Evolutionary conservation across 2,113 vertebrate species (phyloP), one percentile per base, ranked within the genome.

Genomic region (Eulemur macaco): DNA sequence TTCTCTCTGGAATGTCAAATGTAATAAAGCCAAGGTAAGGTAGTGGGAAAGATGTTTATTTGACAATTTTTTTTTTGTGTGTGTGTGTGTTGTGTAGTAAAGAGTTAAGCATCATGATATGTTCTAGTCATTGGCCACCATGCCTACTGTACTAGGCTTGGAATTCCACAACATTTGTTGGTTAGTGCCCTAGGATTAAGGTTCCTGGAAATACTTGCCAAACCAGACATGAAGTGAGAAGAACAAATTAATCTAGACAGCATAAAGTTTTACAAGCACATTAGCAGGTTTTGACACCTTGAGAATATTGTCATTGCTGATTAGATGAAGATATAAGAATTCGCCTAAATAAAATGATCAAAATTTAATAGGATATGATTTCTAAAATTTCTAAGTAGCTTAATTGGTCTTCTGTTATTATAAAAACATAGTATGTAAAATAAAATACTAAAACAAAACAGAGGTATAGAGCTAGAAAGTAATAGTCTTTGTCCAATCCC

Each of bases 301-400:
- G 39, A 92, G 31, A 80, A 68, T 50, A 91, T 31, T 56, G 50
- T 82, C 64, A 56, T 11, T 92, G 31, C 34, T 89, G 42, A 87
- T 76, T 89, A 96, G 86, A 95, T 90, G n/a, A 93, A 89, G 29
- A 74, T 54, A 18, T 60, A 81, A 84, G 94, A 58, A 63, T 77
- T 76, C 0, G n/a, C 8, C 39, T 87, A 80, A 83, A 68, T 39
- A 2, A 92, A 86, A 58, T 84, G 45, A 64, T 60, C 18, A 77
- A 68, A 68, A 86, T 94, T 95, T 63, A 85, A 89, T 12, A 86
- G 23, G 20, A 45, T 52, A 23, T 64, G 20, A 52, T 58, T 80
- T 89, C 58, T 31, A 21, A 50, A 76, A 63, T 89, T 76, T 78
- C 56, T 68, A 42, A 83, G 66, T 86, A 45, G 14, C 11, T 74